These are phyloP conservation scores for Oreohelix idahoensis DNA, from an alignment of 1,140 invertebrate genomes.

Conservation along the genomic window DNA sequence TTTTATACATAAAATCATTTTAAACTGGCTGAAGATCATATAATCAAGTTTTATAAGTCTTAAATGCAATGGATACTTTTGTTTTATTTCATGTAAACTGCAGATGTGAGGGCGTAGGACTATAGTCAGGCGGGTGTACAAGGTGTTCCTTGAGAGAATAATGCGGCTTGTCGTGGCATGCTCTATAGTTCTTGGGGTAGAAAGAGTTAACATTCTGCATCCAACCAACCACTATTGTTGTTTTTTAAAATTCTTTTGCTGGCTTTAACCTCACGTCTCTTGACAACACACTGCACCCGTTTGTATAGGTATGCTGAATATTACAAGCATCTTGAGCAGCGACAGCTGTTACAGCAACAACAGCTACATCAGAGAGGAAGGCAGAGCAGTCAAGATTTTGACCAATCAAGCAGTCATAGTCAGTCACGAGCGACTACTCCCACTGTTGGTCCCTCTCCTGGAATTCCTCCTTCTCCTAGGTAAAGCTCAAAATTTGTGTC, in stretches of 20 bases:
- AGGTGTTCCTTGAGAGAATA: no score
- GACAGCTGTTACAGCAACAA: slow-evolving; percentile 29
- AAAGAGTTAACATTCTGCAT: no score
- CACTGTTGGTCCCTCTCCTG: slow-evolving; percentile 32
- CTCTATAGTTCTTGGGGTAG: no score
- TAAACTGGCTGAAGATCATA: no score
- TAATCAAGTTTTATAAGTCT: no score
- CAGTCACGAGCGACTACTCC: slow-evolving; percentile 55
- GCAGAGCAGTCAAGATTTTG: slow-evolving; percentile 23
- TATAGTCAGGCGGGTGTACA: no score
- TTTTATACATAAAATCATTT: no score
- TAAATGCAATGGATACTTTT: no score
- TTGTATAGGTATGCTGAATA: slow-evolving; percentile 36
- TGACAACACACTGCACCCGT: background rate
- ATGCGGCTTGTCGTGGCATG: no score
- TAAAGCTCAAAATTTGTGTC: background rate
- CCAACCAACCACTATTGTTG: background rate
- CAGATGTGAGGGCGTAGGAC: no score
- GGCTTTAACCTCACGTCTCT: no score
- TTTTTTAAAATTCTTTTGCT: background rate
- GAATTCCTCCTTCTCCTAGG: background rate
- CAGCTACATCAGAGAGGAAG: background rate
- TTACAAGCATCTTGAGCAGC: slow-evolving; percentile 28
- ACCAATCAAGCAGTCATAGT: slow-evolving; percentile 44
- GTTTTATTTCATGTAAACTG: no score